phyloP scores from a whole-genome alignment of 2,113 vertebrate genomes.

The Malurus melanocephalus region DNA sequence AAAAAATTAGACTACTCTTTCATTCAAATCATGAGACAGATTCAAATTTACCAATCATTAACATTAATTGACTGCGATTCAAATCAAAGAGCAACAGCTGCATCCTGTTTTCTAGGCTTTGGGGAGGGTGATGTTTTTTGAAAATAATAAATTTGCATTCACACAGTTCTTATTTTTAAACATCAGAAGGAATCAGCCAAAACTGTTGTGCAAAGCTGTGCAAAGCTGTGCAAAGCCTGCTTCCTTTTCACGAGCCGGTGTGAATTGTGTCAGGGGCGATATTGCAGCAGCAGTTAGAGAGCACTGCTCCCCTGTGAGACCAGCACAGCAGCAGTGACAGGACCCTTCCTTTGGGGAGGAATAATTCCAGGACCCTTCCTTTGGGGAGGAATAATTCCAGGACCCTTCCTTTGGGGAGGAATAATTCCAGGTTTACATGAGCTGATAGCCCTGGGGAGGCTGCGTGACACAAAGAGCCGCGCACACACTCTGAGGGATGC shows the following conservation, averaged over 20 bases:
- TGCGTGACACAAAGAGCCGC: neutral
- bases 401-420: neutral
- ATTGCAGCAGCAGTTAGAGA: neutral
- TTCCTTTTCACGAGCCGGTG: neutral
- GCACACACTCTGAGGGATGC: neutral
- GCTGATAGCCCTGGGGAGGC: neutral
- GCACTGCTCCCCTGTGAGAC: neutral
- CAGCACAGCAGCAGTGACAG: neutral
- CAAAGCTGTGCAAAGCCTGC: neutral
- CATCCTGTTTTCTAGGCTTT: constrained; percentile 34
- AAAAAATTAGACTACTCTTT: constrained; percentile 44
- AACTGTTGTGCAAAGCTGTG: neutral
- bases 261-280: neutral
- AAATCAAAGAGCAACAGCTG: constrained; percentile 37
- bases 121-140: constrained; percentile 11
- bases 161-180: constrained; percentile 52
- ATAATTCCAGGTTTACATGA: neutral
- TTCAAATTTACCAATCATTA: constrained; percentile 32
- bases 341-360: neutral
- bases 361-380: no score
- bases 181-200: constrained; percentile 32
- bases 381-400: no score
- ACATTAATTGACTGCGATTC: constrained; percentile 4
- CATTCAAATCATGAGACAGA: constrained; percentile 4
- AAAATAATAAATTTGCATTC: constrained; percentile 47